Conservation (phyloP, 1,140 invertebrate genomes). For the Philaenus spumarius region DNA sequence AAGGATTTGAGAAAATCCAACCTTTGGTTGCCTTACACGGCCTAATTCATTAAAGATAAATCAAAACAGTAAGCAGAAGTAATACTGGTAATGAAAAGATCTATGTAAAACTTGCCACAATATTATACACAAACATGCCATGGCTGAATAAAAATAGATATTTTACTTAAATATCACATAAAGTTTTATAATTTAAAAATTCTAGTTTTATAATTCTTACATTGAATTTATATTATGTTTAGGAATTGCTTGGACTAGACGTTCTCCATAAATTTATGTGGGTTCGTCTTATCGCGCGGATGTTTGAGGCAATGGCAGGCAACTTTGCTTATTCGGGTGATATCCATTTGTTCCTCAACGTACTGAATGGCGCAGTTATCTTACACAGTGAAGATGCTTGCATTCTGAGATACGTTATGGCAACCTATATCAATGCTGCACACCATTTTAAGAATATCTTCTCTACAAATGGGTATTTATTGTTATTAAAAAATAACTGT, state of each 20-base stretch:
- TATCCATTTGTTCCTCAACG: conserved; percentile 95
- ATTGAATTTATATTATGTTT: conserved; percentile 17
- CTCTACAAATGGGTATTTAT: conserved; percentile 81
- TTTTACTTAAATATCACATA: no score
- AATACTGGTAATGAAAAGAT: no score
- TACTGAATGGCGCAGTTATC: conserved; percentile 94
- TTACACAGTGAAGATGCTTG: conserved; percentile 94
- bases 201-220: conserved; percentile 15
- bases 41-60: no score
- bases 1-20: no score
- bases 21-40: no score
- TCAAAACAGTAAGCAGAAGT: no score
- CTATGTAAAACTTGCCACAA: no score
- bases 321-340: conserved; percentile 98
- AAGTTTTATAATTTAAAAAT: no score
- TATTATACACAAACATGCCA: no score
- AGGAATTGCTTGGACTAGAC: conserved; percentile 89
- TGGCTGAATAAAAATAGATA: no score
- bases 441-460: conserved; percentile 99
- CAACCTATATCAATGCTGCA: conserved; percentile 95
- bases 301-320: conserved; percentile 98
- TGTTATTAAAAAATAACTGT: conserved; percentile 13
- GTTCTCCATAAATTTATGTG: conserved; percentile 98
- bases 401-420: conserved; percentile 91
- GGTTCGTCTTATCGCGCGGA: conserved; percentile 90